Evolutionary conservation across 2,113 vertebrate genomes (phyloP), one percentile per base, ranked within the genome.

Genomic region (Caranx ignobilis): DNA sequence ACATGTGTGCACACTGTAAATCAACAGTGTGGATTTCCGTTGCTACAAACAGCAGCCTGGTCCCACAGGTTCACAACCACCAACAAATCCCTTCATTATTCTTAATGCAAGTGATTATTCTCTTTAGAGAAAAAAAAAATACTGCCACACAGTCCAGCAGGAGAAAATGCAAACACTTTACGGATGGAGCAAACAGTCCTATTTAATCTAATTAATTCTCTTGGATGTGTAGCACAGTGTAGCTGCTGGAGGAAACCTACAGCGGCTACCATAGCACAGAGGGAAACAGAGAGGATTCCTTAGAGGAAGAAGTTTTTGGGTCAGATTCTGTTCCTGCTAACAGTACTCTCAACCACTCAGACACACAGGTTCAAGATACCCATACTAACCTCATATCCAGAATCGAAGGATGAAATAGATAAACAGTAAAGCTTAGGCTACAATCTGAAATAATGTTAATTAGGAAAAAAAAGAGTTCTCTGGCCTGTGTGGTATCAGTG

Each of bases 191-290:
- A 87, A 84, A 84, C 72, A 84, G 57, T 43, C 19, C 19, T 1
- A 64, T 86, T 90, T 87, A 77, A 84, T 82, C 80, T 31, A 79
- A 88, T 87, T 75, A 87, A 88, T 89, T 77, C 72, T 83, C 71
- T 73, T 35, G 79, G 81, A 87, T 87, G 82, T 75, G 84, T 37
- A 48, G 65, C 13, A 15, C 26, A 47, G 34, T 21, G 35, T 52
- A 57, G 57, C 52, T 18, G 21, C 74, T 43, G 64, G 37, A 85
- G 72, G n/a, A 72, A 82, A 75, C 54, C 12, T 6, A 19, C 31
- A 41, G 55, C 47, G 54, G n/a, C 16, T 11, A 37, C 16, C 9
- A 37, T 54, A 66, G 54, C 2, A 11, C 11, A 57, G 31, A 56
- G 39, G n/a, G 35, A 47, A 61, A 34, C 19, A 48, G 15, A 69